Percentiles rank a stretch among this genome's conserved stretches.
These are phyloP conservation scores for Orycteropus afer DNA, from an alignment of 2,113 vertebrate genomes.

Conservation along the genomic window DNA sequence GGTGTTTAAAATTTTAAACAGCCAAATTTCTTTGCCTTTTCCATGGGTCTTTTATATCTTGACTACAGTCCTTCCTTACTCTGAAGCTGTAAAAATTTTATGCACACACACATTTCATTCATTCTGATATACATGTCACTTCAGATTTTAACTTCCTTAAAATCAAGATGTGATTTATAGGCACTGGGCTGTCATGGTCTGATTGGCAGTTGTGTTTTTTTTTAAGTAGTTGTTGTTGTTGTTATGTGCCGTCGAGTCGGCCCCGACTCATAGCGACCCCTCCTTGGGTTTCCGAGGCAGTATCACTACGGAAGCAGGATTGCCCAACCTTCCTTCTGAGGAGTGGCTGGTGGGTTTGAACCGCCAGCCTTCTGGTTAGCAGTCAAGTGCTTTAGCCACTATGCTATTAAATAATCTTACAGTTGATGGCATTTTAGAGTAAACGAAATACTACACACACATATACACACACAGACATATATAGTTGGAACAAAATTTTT, in stretches of 20 bases:
- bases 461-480: not conserved
- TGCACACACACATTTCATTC: not conserved
- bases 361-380: no score
- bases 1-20: constrained; percentile 3
- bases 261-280: no score
- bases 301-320: no score
- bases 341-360: no score
- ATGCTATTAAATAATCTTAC: not conserved
- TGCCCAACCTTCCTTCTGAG: no score
- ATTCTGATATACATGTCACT: not conserved
- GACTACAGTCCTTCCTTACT: not conserved
- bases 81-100: not conserved
- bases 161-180: constrained; percentile 15
- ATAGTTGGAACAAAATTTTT: constrained; percentile 1
- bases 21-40: not conserved
- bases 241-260: no score
- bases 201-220: not conserved
- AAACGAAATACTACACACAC: constrained; percentile 19
- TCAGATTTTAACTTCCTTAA: constrained; percentile 30
- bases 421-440: constrained; percentile 40
- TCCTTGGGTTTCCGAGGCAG: no score
- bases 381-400: no score
- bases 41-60: not conserved
- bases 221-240: not conserved
- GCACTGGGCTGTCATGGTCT: not conserved